A percentile compares a stretch with the other conserved stretches of the same genome.
Evolutionary conservation across 2,113 vertebrate genomes (phyloP).

Genomic region (Apus apus): DNA sequence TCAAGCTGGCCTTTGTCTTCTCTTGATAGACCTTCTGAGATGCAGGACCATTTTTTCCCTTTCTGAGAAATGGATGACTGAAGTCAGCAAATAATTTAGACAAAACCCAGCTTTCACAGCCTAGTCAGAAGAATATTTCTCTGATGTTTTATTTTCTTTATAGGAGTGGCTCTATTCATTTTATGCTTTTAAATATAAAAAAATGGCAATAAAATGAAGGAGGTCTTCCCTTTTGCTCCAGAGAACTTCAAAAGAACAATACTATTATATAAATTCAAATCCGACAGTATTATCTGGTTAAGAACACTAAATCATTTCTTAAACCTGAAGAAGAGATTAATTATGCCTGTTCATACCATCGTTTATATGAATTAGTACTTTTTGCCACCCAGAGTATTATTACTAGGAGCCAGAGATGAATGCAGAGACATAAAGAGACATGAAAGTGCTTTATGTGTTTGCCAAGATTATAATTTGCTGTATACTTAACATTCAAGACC

Average conservation of each 20-base stretch:
- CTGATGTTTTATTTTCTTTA: constrained; percentile 1
- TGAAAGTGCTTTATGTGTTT: not conserved
- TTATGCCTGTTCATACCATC: not conserved
- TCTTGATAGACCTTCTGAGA: constrained; percentile 17
- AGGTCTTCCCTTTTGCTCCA: not conserved
- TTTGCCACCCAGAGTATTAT: not conserved
- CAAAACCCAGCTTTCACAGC: not conserved
- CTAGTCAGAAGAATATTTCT: not conserved
- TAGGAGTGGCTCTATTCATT: not conserved
- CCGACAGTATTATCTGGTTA: not conserved
- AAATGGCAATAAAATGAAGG: not conserved
- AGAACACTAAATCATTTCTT: not conserved
- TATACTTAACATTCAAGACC: not conserved
- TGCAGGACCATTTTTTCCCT: not conserved
- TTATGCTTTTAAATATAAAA: not conserved
- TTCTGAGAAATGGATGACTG: constrained; percentile 7
- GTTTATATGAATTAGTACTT: not conserved
- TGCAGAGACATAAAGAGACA: not conserved
- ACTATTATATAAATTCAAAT: not conserved
- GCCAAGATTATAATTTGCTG: not conserved
- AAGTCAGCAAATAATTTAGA: constrained; percentile 55
- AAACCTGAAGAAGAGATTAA: not conserved
- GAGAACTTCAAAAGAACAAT: not conserved
- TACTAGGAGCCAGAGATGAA: not conserved
- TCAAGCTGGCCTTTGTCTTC: constrained; percentile 29